A percentile compares a stretch with the other conserved stretches of the same genome.
Evolutionary conservation across 2,797 vertebrate genomes (phyloP).

Genomic region (Nothura maculosa): DNA sequence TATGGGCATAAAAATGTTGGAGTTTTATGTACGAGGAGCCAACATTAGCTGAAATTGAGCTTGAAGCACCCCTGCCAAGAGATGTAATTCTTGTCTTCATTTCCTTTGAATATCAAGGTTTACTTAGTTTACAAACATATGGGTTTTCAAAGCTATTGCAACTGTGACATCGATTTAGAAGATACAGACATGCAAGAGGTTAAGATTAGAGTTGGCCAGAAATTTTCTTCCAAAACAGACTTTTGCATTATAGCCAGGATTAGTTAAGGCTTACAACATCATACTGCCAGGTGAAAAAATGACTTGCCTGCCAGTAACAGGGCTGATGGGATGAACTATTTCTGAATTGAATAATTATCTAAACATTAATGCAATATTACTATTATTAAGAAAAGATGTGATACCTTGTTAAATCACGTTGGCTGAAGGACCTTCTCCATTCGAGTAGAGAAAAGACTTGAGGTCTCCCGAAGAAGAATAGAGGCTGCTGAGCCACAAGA

Average conservation of each 20-base stretch:
- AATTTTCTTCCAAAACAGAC: conserved; percentile 74
- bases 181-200: conserved; percentile 71
- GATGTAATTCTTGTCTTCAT: conserved; percentile 76
- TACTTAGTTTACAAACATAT: conserved; percentile 77
- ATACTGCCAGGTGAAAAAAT: conserved; percentile 75
- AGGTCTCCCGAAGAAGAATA: no score
- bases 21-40: conserved; percentile 28
- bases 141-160: conserved; percentile 71
- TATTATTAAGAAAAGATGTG: conserved; percentile 10
- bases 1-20: conserved; percentile 32
- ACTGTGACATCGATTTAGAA: conserved; percentile 71
- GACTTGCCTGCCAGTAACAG: conserved; percentile 61
- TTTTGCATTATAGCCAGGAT: conserved; percentile 76
- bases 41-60: conserved; percentile 68
- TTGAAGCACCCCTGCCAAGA: conserved; percentile 69
- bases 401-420: background rate
- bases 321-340: conserved; percentile 48
- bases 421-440: background rate
- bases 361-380: conserved; percentile 34
- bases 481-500: background rate
- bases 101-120: conserved; percentile 76
- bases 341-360: conserved; percentile 28
- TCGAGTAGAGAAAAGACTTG: background rate
- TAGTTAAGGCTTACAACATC: conserved; percentile 71
- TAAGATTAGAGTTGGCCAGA: conserved; percentile 73